Percentiles rank a stretch among this genome's conserved stretches.
Evolutionary conservation across 2,888 invertebrate genomes (phyloP).

Genomic region (Digitonthophagus gazella): DNA sequence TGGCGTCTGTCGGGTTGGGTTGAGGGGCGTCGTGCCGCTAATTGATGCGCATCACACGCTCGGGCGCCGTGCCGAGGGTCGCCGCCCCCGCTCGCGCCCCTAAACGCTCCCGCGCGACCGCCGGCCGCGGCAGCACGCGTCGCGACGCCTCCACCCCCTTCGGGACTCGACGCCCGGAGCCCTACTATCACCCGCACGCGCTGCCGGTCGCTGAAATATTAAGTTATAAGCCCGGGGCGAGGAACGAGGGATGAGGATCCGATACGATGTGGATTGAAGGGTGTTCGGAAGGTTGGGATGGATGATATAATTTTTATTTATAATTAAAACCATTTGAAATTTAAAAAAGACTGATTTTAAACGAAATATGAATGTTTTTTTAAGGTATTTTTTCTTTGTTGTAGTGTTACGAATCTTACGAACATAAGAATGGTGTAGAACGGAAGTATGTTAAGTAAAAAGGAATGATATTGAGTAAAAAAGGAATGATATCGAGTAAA

Average conservation of each 20-base stretch:
- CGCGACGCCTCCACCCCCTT: slow-evolving; percentile 23
- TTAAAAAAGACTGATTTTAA: no score
- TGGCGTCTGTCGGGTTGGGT: not conserved
- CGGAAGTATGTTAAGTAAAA: no score
- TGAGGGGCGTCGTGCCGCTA: slow-evolving; percentile 34
- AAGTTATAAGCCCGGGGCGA: slow-evolving; percentile 33
- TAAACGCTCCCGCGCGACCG: slow-evolving; percentile 3
- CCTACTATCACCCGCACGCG: slow-evolving; percentile 34
- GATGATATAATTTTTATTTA: no score
- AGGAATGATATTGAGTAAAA: no score
- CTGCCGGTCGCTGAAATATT: slow-evolving; percentile 37
- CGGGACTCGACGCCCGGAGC: slow-evolving; percentile 29
- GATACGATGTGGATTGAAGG: not conserved
- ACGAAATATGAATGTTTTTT: no score
- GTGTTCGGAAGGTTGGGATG: not conserved
- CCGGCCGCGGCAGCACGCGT: slow-evolving; percentile 14
- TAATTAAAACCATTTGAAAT: no score
- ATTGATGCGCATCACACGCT: slow-evolving; percentile 39
- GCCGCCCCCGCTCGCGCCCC: slow-evolving; percentile 57
- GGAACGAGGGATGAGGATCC: slow-evolving; percentile 7
- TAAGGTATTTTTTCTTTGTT: no score
- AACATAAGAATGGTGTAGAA: no score
- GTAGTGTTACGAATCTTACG: no score
- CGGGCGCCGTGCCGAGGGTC: slow-evolving; percentile 33
- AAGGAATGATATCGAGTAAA: no score